Percentiles rank a stretch among this genome's conserved stretches.
Evolutionary conservation across 2,113 vertebrate genomes (phyloP).

Genomic region (Dendropsophus ebraccatus): DNA sequence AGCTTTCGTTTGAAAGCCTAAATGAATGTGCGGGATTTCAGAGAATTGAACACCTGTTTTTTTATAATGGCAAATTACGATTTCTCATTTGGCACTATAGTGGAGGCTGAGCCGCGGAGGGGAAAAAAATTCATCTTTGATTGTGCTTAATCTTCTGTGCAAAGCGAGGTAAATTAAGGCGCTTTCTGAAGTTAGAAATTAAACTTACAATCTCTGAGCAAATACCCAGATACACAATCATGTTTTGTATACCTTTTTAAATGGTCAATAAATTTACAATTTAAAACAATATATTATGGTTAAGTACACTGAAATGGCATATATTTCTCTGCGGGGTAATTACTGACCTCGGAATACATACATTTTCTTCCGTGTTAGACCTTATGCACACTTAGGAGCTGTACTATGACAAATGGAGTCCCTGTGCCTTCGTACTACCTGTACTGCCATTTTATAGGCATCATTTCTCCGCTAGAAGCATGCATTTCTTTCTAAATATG

Average conservation of each 20-base stretch:
- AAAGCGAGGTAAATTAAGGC: slow-evolving; percentile 31
- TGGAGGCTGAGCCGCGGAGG: slow-evolving; percentile 19
- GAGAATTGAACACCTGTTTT: slow-evolving; percentile 67
- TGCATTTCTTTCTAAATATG: too few species aligned
- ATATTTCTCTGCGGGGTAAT: not conserved
- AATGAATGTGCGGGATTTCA: slow-evolving; percentile 66
- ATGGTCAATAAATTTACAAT: not conserved
- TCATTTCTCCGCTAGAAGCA: too few species aligned
- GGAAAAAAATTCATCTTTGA: slow-evolving; percentile 34
- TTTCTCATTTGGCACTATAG: slow-evolving; percentile 56
- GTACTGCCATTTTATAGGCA: not conserved
- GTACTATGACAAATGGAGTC: not conserved
- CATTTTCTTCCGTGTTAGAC: not conserved
- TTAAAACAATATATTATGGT: not conserved
- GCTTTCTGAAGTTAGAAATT: slow-evolving; percentile 45
- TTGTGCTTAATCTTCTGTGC: slow-evolving; percentile 54
- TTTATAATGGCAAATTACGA: slow-evolving; percentile 61
- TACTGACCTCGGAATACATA: not conserved
- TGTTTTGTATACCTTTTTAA: not conserved
- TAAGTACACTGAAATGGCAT: not conserved
- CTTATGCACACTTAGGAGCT: not conserved
- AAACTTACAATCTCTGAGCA: slow-evolving; percentile 7
- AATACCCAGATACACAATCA: not conserved
- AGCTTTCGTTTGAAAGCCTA: slow-evolving; percentile 63
- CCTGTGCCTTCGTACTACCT: not conserved